phyloP scores from a whole-genome alignment of 2,888 invertebrate genomes.

The Amblyteles armatorius region DNA sequence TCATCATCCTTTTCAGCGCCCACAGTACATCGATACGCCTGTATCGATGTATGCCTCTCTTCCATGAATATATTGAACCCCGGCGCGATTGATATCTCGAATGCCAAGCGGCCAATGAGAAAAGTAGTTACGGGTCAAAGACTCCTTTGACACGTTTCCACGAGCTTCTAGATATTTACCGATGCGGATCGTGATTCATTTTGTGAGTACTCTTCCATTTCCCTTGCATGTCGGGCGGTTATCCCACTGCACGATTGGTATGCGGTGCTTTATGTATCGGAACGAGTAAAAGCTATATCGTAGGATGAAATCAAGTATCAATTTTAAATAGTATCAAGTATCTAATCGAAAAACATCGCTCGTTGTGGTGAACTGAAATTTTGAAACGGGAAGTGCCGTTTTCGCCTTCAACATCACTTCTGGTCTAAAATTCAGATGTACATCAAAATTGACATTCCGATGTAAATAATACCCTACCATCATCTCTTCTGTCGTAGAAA shows the following conservation, averaged over 20 bases:
- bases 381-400: too few relatives aligned
- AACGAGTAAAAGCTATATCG: neutral
- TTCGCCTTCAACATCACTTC: too few relatives aligned
- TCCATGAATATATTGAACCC: slow-evolving; percentile 5
- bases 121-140: slow-evolving; percentile 22
- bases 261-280: neutral
- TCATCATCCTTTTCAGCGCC: neutral
- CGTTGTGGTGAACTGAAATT: too few relatives aligned
- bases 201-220: neutral
- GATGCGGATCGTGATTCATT: slow-evolving; percentile 14
- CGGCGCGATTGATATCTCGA: slow-evolving; percentile 27
- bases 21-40: neutral
- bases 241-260: neutral
- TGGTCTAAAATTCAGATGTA: too few relatives aligned
- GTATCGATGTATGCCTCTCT: neutral
- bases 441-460: too few relatives aligned
- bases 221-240: neutral
- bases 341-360: too few relatives aligned
- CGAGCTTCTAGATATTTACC: slow-evolving; percentile 20
- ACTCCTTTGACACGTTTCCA: slow-evolving; percentile 4
- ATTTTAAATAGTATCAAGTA: neutral
- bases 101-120: slow-evolving; percentile 8
- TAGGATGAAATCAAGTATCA: neutral
- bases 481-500: neutral
- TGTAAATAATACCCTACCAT: too few relatives aligned